phyloP scores from a whole-genome alignment of 2,797 vertebrate species.

The Melopsittacus undulatus region DNA sequence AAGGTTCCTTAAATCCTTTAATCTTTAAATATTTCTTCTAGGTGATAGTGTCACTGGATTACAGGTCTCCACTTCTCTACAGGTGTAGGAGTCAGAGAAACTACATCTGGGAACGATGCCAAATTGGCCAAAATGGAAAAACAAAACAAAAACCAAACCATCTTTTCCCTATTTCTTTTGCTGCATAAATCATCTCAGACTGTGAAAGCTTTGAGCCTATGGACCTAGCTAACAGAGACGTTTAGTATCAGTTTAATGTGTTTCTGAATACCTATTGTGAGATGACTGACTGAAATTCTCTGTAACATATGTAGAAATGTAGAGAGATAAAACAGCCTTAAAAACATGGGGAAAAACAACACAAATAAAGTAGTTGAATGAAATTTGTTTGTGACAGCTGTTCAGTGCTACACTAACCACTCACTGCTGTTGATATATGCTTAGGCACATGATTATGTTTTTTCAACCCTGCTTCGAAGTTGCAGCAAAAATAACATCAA shows the following conservation, averaged over 20 bases:
- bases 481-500: neutral
- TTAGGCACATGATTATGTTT: neutral
- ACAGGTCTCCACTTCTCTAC: neutral
- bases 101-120: neutral
- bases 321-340: neutral
- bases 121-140: neutral
- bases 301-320: neutral
- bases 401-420: rapidly evolving
- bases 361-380: neutral
- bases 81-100: neutral
- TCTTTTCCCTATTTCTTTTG: neutral
- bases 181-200: neutral
- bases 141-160: neutral
- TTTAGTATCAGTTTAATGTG: neutral
- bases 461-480: neutral
- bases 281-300: neutral
- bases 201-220: neutral
- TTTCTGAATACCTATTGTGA: neutral
- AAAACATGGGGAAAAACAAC: neutral
- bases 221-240: neutral
- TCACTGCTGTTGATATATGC: neutral
- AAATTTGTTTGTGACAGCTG: neutral
- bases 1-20: neutral
- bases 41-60: neutral
- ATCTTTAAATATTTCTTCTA: neutral